Evolutionary conservation across 2,888 invertebrate species (phyloP), one percentile per base, ranked within the genome.

Genomic region (Meiosimyza platycephala): DNA sequence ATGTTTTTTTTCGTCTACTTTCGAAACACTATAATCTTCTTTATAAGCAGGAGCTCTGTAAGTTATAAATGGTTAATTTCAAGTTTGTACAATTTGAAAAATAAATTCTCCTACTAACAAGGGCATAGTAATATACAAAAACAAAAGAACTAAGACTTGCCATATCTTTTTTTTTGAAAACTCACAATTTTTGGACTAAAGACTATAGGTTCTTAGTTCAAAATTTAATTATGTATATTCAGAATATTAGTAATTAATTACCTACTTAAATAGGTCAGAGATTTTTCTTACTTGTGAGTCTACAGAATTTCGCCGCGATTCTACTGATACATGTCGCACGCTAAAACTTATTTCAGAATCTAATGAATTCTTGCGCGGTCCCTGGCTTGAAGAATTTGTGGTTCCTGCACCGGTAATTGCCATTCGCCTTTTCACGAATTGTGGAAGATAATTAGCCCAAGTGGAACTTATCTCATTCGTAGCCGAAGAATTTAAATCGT

Each of bases 391-490:
- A 83, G 90, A 87, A 87, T 89, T 86, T 78, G 84, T 82, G 59
- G 80, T 78, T 1, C 83, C 81, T 6, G 83, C 85, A 13, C 91
- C 90, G 75, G 91, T 93, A 13, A 97, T 88, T 0, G 96, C 97
- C 80, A 94, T 95, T 80, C 97, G 90, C 3, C 97, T 90, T 9
- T 92, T 92, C 1, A 97, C 93, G 82, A 97, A 91, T 78, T 95
- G 93, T 0, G 97, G 97, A 76, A 98, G 88, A 77, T 95, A 95
- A 70, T 95, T 95, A 55, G 95, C 95, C 95, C 96, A 97, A 0
- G 95, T 94, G 1, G 97, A 95, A 72, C 96, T 96, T 68, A 97
- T 90, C 80, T 95, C 95, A 78, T 93, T 93, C 74, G 94, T 94
- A 69, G 92, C 94, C 64, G 91, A 91, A 64, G 93, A 93, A 82